Percentiles rank a stretch among this genome's conserved stretches.
Conservation (phyloP, 30 jellyfish, hydroid and myxozoan species). For the Hydractinia symbiolongicarpus region DNA sequence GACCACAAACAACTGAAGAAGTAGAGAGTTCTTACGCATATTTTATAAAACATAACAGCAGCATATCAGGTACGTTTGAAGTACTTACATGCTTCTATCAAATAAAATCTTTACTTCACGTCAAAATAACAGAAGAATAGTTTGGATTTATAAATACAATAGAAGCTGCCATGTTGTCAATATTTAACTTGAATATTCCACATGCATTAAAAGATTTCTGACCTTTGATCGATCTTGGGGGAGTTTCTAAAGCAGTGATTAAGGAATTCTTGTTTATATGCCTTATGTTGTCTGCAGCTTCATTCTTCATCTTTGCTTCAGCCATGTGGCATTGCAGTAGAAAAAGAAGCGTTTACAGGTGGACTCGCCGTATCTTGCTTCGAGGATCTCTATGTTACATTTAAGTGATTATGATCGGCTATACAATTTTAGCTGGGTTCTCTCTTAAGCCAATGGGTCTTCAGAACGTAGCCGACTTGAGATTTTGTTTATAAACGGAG, state of each 20-base stretch:
- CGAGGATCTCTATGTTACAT: neutral
- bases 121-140: neutral
- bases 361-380: neutral
- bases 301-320: neutral
- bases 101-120: neutral
- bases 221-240: neutral
- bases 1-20: neutral
- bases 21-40: neutral
- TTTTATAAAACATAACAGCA: neutral
- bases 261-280: neutral
- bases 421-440: neutral
- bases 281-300: neutral
- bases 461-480: neutral
- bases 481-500: neutral
- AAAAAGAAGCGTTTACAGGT: neutral
- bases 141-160: neutral
- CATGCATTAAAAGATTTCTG: neutral
- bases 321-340: neutral
- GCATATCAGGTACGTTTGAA: neutral
- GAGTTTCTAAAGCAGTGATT: neutral
- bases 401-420: slow-evolving; percentile 4
- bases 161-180: neutral
- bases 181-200: neutral
- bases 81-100: neutral
- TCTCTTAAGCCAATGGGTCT: neutral